These are phyloP conservation scores for Henricia sp. DNA, from an alignment of 53 echinoderm and acorn worm species.

Conservation along the genomic window DNA sequence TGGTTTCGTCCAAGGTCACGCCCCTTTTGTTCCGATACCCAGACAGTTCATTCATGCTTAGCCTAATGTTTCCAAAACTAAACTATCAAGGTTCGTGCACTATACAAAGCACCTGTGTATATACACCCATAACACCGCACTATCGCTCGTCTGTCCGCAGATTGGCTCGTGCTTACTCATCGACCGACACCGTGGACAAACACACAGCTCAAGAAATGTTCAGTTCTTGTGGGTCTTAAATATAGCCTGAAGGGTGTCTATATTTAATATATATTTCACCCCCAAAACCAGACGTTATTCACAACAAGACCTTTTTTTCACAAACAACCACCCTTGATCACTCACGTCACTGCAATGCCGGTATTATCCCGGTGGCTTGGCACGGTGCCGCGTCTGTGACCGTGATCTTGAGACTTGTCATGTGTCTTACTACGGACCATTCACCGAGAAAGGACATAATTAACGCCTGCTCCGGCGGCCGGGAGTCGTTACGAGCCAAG, in stretches of 20 bases:
- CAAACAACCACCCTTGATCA: neutral
- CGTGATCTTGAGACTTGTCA: conserved; percentile 6
- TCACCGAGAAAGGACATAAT: conserved; percentile 15
- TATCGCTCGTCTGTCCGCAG: neutral
- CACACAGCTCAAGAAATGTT: conserved; percentile 2
- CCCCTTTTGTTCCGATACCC: conserved; percentile 25
- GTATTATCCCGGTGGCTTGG: neutral
- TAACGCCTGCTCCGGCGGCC: too few species aligned
- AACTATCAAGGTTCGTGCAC: conserved; percentile 19
- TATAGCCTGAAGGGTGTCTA: conserved; percentile 8
- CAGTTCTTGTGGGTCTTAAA: neutral
- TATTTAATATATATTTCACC: neutral
- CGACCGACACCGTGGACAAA: neutral
- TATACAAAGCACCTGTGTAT: neutral
- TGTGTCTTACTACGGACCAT: conserved; percentile 13
- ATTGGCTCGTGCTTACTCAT: conserved; percentile 5
- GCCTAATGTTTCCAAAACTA: neutral
- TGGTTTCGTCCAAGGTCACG: conserved; percentile 49
- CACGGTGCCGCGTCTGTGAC: neutral
- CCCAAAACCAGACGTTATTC: neutral
- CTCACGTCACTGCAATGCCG: neutral
- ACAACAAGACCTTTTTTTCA: conserved; percentile 10
- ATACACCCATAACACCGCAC: too few species aligned
- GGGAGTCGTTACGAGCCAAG: conserved; percentile 1
- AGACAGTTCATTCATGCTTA: conserved; percentile 27